A percentile compares a stretch with the other conserved stretches of the same genome.
These are phyloP conservation scores for Pandemis heparana DNA, from an alignment of 2,888 invertebrate species.

Conservation along the genomic window DNA sequence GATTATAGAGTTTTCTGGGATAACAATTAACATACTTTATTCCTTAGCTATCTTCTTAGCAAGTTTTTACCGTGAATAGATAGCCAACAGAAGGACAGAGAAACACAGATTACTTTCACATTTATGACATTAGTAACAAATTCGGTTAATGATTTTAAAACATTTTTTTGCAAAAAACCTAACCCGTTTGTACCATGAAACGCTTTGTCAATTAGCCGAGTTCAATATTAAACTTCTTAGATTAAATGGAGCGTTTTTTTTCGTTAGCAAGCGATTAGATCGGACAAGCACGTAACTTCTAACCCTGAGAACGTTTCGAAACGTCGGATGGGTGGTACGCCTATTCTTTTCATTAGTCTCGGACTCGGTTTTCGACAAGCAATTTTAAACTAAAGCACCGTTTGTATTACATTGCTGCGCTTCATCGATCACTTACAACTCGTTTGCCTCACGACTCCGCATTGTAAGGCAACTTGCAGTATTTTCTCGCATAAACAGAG, in stretches of 20 bases:
- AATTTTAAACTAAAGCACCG: constrained; percentile 12
- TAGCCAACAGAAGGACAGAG: no score
- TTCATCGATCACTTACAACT: background rate
- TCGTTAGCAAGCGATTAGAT: constrained; percentile 34
- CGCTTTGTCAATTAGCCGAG: background rate
- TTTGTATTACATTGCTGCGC: background rate
- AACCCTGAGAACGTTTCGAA: constrained; percentile 54
- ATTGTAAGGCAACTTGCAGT: background rate
- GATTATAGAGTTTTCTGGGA: no score
- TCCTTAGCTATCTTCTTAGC: no score
- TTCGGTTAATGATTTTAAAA: background rate
- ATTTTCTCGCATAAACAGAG: no score
- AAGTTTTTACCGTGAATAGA: no score
- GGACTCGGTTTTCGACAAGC: constrained; percentile 3
- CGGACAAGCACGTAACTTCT: constrained; percentile 46
- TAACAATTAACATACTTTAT: no score
- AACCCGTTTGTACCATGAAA: constrained; percentile 2
- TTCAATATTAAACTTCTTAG: constrained; percentile 15
- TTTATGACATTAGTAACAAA: no score
- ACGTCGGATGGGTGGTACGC: constrained; percentile 54
- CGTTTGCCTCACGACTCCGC: background rate
- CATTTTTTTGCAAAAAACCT: background rate
- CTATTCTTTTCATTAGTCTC: constrained; percentile 37
- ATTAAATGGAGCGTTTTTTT: constrained; percentile 38
- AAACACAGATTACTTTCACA: no score